Base-by-base conservation (phyloP, 1,140 invertebrate genomes). In the Hirudo medicinalis region DNA sequence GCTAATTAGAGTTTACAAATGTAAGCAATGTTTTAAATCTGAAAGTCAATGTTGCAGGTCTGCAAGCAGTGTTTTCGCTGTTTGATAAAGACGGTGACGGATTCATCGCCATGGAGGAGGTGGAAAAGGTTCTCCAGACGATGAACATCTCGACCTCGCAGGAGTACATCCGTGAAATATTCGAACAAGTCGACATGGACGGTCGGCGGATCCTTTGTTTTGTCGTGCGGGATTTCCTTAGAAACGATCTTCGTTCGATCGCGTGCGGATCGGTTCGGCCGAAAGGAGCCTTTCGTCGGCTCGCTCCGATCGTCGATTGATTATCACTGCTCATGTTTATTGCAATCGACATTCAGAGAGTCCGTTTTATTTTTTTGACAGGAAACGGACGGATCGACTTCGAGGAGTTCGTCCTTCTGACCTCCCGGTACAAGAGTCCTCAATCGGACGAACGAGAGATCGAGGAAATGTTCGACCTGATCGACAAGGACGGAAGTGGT, bases 91-190 rank as follows among this genome's bases (percentile, higher is more conserved):
- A 74, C 25, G 73, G 73, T 20, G 73, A 74, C 63, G 73, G 73
- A 8, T 43, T n/a, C 67, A 72, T 74, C n/a, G 53, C 71, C 19
- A 69, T 70, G 36, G 54, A 66, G n/a, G 73, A 70, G 54, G 87
- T 97, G 86, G 94, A 94, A 77, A 96, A 94, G 79, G 94, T 97
- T 74, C 97, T 97, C 93, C 86, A 94, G 79, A 96, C 93, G 69
- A 86, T 97, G 81, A 94, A 70, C n/a, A 53, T 70, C 49, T 13
- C 40, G 11, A 25, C 69, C 19, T 70, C 69, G 0, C n/a, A 49
- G 8, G 69, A 70, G 17, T 70, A 70, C 43, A 70, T 70, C 69
- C 40, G 25, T 17, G 43, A 70, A 27, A 70, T 70, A 49, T 70
- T 70, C 43, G 36, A 70, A 9, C 69, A 70, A 53, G 69, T 70